Base-by-base conservation (phyloP, 2,113 vertebrate species). In the Crotophaga sulcirostris region DNA sequence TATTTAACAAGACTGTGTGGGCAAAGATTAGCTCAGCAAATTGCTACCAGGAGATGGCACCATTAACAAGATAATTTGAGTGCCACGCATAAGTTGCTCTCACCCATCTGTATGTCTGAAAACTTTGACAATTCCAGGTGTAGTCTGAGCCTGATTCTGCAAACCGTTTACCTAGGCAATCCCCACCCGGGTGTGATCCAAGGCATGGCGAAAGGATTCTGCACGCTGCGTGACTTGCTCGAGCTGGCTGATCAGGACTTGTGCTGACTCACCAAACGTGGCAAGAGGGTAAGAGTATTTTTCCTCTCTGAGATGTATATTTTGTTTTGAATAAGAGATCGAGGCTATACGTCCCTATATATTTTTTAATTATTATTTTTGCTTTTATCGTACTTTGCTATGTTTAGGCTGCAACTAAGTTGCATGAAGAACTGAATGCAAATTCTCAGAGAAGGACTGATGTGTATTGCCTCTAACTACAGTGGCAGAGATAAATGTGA, bases 1-100 rank as follows among this genome's bases (percentile, higher is more conserved):
- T 60, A 76, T 79, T 45, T 82, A 84, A 82, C 42, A 58, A 87
- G 47, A 76, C 62, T 62, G 66, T 10, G 6, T 63, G 79, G 89
- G 40, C 47, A 90, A 95, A 93, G 93, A 87, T 95, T 73, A 91
- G 45, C 13, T 93, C 90, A 91, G 55, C 94, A 93, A 96, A 84
- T 96, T 97, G 94, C 95, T 94, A 95, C 98, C 98, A 98, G 98
- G 97, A 98, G 98, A 97, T 98, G 98, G 98, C 98, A 97, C 97
- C 97, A 97, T 97, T 98, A 98, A 98, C 98, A 98, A 98, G 98
- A 97, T 98, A 97, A 98, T 98, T 98, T 98, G 94, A 96, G 86
- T 78, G 94, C 85, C 68, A 78, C 70, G 45, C 55, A 7, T 12
- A 58, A 87, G 69, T 66, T 89, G 56, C 55, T 89, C 38, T 63